phyloP scores from a whole-genome alignment of 1,140 invertebrate species.

The Amphibalanus amphitrite region DNA sequence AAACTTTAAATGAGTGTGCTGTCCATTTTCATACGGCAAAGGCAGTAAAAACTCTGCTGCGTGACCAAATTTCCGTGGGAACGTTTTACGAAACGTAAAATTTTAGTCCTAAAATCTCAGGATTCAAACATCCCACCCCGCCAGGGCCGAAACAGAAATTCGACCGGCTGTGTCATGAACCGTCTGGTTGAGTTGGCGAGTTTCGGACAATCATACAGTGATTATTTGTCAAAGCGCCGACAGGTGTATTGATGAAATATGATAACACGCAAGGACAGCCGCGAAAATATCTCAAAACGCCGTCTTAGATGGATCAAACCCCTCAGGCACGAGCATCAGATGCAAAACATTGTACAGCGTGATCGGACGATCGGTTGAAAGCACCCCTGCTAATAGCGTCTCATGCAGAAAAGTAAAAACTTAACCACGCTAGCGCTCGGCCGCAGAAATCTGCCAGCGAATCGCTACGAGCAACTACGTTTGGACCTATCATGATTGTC shows the following conservation, averaged over 20 bases:
- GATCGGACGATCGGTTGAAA: background rate
- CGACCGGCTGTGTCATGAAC: too few relatives aligned
- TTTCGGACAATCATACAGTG: too few relatives aligned
- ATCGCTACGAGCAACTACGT: background rate
- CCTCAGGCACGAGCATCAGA: background rate
- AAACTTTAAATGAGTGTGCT: too few relatives aligned
- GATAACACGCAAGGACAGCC: background rate
- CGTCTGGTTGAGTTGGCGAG: too few relatives aligned
- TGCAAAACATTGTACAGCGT: background rate
- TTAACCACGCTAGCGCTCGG: background rate
- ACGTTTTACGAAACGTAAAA: too few relatives aligned
- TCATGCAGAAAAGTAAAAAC: background rate
- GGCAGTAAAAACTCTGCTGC: too few relatives aligned
- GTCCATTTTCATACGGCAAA: too few relatives aligned
- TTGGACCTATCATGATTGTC: background rate
- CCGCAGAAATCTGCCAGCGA: too few relatives aligned
- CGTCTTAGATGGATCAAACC: background rate
- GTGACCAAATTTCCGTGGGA: too few relatives aligned
- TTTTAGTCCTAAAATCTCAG: too few relatives aligned
- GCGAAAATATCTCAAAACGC: background rate
- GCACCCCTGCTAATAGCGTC: background rate
- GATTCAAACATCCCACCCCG: too few relatives aligned
- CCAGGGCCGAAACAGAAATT: too few relatives aligned
- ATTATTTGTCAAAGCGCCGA: background rate
- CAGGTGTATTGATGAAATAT: background rate